Conservation (phyloP, 2,888 invertebrate genomes). For the Anthophora plumipes region DNA sequence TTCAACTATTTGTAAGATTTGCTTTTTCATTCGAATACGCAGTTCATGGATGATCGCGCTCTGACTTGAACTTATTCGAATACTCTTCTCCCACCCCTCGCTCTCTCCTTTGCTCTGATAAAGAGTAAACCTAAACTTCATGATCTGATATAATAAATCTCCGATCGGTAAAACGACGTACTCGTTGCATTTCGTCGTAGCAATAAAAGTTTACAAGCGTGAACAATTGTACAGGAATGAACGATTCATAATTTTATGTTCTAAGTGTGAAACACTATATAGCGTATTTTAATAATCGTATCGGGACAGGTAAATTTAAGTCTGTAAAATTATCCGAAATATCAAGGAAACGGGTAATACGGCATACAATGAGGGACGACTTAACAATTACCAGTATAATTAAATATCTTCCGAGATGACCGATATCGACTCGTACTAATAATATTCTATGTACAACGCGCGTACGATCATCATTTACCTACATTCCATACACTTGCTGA, state of each 20-base stretch:
- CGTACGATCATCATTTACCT: constrained; percentile 46
- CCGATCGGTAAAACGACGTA: not conserved
- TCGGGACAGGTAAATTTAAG: too few relatives aligned
- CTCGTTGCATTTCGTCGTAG: not conserved
- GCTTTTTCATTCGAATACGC: not conserved
- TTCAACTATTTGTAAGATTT: not conserved
- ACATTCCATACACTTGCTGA: constrained; percentile 53
- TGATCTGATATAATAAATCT: not conserved
- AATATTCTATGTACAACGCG: constrained; percentile 21
- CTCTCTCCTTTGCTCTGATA: not conserved
- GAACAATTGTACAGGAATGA: constrained; percentile 17
- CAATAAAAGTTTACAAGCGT: not conserved
- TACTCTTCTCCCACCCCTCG: not conserved
- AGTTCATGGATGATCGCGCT: not conserved
- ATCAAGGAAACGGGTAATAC: not conserved
- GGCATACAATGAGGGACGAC: constrained; percentile 1
- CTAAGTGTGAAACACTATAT: constrained; percentile 9
- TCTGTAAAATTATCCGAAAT: not conserved
- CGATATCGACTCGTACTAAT: constrained; percentile 29
- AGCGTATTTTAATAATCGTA: constrained; percentile 3
- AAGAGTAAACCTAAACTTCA: not conserved
- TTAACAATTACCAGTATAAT: not conserved
- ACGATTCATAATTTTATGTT: constrained; percentile 19
- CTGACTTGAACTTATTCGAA: not conserved
- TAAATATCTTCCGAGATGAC: constrained; percentile 30